Evolutionary conservation across 2,113 vertebrate species (phyloP), one percentile per base, ranked within the genome.

Genomic region (Serilophus lunatus): DNA sequence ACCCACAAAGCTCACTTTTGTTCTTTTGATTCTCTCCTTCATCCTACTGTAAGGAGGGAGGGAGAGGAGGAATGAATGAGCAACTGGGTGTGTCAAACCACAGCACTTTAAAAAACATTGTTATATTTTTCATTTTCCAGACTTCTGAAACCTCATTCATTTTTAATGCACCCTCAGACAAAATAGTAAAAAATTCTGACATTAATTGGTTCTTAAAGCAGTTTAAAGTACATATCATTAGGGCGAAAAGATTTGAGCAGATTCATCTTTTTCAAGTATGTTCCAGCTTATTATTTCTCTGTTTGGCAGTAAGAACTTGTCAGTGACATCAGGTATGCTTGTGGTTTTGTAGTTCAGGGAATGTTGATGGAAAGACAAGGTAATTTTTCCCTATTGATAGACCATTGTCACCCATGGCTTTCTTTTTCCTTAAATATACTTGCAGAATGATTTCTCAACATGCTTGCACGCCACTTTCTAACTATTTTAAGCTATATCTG

Each of bases 1-100:
- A 16, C 8, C 18, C 42, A 9, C 18, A 38, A 17, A 18, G 60
- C 20, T 61, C 25, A 42, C 3, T 47, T 68, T 54, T 54, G 4
- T 6, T 60, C 17, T 61, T 82, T 35, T 35, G 17, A 49, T 26
- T 49, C 9, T 35, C 35, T 61, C 17, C 8, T 4, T 2, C 9
- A 49, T 26, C 13, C 12, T 20, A 10, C 20, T 56, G 10, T 13
- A 61, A 25, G 35, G 11, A 53, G 29, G 25, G 40, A 75, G 44
- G 13, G 44, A 44, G 44, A n/a, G 44, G 4, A 3, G 24, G 12
- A 61, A 6, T 40, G n/a, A 61, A 7, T 0, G 0, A 47, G 24
- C 7, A 69, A 47, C 20, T 61, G 3, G 31, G 11, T 40, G n/a
- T 7, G 40, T 42, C 40, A 42, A 82, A 69, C 4, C 24, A 42